Evolutionary conservation across 92 coral and sea anemone species (phyloP).

Genomic region (Zoanthus sociatus): DNA sequence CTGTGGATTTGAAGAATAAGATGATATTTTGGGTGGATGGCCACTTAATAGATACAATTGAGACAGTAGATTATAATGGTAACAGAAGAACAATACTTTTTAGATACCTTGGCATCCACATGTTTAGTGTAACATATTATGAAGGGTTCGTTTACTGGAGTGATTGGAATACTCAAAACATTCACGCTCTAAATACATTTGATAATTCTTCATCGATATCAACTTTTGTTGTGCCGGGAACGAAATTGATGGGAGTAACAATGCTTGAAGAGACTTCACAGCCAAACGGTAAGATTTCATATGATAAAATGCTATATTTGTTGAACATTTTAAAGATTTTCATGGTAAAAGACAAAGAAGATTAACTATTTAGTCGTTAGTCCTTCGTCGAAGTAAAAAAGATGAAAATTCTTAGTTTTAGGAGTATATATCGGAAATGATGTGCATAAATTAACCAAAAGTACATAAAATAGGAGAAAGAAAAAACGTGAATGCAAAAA

Average conservation of each 20-base stretch:
- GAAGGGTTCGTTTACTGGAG: conserved; percentile 49
- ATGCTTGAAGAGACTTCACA: conserved; percentile 10
- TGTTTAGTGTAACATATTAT: conserved; percentile 40
- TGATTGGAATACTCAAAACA: conserved; percentile 36
- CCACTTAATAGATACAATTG: conserved; percentile 45
- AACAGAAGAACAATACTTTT: conserved; percentile 41
- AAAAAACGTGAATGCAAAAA: no score
- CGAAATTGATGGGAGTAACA: conserved; percentile 9
- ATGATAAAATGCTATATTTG: no score
- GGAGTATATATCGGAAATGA: no score
- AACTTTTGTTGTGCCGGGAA: not conserved
- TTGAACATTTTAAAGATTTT: no score
- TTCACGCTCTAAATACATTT: not conserved
- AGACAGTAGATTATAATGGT: conserved; percentile 67
- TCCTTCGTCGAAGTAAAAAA: no score
- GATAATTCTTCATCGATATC: not conserved
- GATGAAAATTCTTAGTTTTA: no score
- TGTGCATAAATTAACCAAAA: no score
- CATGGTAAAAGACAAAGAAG: no score
- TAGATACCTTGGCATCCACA: conserved; percentile 31
- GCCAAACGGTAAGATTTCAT: not conserved
- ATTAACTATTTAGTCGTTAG: no score
- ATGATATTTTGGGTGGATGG: conserved; percentile 65
- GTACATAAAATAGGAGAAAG: no score
- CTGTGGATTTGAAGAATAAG: conserved; percentile 44